These are phyloP conservation scores for Heterodera filipjevi DNA, from an alignment of 2,888 invertebrate species.

Conservation along the genomic window DNA sequence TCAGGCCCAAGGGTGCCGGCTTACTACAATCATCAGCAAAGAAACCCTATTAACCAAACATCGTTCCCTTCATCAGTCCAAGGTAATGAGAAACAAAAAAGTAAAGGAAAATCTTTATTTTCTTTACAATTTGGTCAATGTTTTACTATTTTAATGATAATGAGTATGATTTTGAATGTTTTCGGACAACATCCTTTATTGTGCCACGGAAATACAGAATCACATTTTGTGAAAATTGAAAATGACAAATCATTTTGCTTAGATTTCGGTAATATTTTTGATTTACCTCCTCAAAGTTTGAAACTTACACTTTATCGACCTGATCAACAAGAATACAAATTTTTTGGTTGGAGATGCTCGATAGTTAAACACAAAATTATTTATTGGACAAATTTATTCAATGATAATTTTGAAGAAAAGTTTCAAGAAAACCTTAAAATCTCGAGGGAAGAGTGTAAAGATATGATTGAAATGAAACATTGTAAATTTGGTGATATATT, in stretches of 20 bases:
- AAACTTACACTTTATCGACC: constrained; percentile 9
- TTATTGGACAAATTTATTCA: constrained; percentile 5
- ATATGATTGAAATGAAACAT: constrained; percentile 2
- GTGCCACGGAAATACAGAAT: not conserved
- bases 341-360: not conserved
- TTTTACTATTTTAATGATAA: not conserved
- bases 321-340: constrained; percentile 2
- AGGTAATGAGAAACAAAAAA: not conserved
- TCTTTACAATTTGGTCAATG: not conserved
- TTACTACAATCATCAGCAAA: not conserved
- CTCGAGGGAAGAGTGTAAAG: not conserved
- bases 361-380: constrained; percentile 11
- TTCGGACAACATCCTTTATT: not conserved
- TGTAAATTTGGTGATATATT: no score
- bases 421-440: constrained; percentile 8
- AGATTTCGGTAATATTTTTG: not conserved
- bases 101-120: not conserved
- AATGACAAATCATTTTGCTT: constrained; percentile 4
- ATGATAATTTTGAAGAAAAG: not conserved
- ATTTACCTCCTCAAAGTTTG: not conserved
- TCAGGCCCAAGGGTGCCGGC: no score
- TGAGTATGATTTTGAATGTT: not conserved
- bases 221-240: not conserved
- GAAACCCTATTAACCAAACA: not conserved
- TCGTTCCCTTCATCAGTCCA: not conserved